Percentiles rank a stretch among this genome's conserved stretches.
Evolutionary conservation across 2,888 invertebrate species (phyloP).

Genomic region (Galerucella nymphaeae): DNA sequence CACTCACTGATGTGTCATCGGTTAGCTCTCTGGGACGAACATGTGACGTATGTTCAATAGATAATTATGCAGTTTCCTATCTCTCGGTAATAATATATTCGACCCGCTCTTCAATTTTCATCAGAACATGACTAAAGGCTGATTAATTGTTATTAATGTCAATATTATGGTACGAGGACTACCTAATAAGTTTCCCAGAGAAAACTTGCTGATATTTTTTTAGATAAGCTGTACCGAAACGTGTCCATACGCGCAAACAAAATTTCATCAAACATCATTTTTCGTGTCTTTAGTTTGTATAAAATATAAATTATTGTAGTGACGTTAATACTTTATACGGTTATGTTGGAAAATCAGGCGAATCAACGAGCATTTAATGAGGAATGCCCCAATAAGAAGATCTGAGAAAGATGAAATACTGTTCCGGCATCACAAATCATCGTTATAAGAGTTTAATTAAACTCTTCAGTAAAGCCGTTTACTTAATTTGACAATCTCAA

Average conservation of each 20-base stretch:
- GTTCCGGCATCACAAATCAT: constrained; percentile 32
- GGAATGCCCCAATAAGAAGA: constrained; percentile 8
- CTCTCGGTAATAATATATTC: neutral
- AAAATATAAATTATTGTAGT: no score
- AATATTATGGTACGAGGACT: neutral
- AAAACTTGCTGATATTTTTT: neutral
- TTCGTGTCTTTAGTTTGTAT: no score
- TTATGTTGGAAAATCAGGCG: no score
- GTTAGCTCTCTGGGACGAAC: constrained; percentile 1
- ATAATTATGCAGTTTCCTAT: constrained; percentile 3
- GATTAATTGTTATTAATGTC: neutral
- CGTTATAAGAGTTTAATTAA: constrained; percentile 39
- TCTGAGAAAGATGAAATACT: constrained; percentile 17
- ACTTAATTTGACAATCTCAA: constrained; percentile 35
- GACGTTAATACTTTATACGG: no score
- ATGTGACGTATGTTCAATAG: constrained; percentile 3
- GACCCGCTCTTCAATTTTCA: constrained; percentile 2
- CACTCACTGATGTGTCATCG: neutral
- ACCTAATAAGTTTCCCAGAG: neutral
- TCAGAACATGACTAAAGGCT: neutral
- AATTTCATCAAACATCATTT: no score
- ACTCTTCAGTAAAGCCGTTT: constrained; percentile 37
- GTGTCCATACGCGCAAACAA: no score
- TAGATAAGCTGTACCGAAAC: no score
- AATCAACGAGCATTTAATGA: constrained; percentile 31